Evolutionary conservation across 2,888 invertebrate genomes (phyloP).

Genomic region (Hermaeophaga mercurialis): DNA sequence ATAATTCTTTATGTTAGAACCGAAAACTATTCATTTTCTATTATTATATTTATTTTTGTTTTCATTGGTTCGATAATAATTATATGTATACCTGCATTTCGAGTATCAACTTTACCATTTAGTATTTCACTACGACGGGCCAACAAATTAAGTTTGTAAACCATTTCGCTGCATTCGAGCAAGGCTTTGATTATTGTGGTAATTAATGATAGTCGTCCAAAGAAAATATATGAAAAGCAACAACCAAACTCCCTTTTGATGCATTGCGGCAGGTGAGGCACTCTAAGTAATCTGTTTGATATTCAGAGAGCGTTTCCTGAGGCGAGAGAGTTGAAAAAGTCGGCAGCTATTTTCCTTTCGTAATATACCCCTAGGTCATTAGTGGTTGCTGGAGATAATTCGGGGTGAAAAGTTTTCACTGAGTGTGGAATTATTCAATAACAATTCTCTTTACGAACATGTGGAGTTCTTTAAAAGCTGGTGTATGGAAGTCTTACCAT

Average conservation of each 20-base stretch:
- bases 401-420: slow-evolving; percentile 22
- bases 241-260: slow-evolving; percentile 22
- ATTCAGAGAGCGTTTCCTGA: slow-evolving; percentile 23
- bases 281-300: slow-evolving; percentile 24
- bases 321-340: slow-evolving; percentile 25
- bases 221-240: slow-evolving; percentile 17
- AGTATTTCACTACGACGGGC: too few species aligned
- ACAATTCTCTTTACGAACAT: slow-evolving; percentile 7
- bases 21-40: too few species aligned
- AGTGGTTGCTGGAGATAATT: slow-evolving; percentile 22
- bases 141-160: too few species aligned
- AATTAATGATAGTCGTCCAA: slow-evolving; percentile 19
- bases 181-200: slow-evolving; percentile 16
- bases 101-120: too few species aligned
- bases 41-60: too few species aligned
- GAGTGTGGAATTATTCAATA: slow-evolving; percentile 20
- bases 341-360: slow-evolving; percentile 23
- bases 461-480: neutral
- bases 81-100: too few species aligned
- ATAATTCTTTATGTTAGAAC: too few species aligned
- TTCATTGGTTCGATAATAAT: too few species aligned
- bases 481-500: neutral
- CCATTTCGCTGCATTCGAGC: neutral
- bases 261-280: slow-evolving; percentile 27
- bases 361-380: slow-evolving; percentile 27